Conservation (phyloP, 2,113 vertebrate species). For the Todiramphus chloris region DNA sequence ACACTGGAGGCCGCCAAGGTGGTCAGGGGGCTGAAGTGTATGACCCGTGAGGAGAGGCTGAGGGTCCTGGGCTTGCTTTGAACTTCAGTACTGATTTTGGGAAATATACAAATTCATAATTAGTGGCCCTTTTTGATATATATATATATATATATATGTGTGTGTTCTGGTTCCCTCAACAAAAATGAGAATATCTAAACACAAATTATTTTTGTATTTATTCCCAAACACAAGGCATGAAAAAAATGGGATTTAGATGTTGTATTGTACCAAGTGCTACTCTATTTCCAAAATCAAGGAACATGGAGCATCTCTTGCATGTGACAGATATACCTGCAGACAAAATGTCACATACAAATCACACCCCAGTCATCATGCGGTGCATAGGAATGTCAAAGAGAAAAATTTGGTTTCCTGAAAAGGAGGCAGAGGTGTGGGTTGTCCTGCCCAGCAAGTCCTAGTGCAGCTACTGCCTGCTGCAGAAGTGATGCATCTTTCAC, state of each 20-base stretch:
- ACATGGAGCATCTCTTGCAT: neutral
- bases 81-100: neutral
- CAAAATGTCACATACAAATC: neutral
- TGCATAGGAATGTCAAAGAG: neutral
- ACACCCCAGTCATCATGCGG: too few species aligned
- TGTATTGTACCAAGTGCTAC: neutral
- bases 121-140: neutral
- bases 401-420: neutral
- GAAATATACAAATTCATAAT: neutral
- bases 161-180: too few species aligned
- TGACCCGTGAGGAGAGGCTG: neutral
- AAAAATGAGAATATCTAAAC: too few species aligned
- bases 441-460: neutral
- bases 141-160: too few species aligned
- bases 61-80: too few species aligned
- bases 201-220: neutral
- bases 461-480: neutral
- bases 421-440: neutral
- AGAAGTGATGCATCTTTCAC: slow-evolving; percentile 39
- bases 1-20: neutral
- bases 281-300: neutral
- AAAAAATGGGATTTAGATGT: neutral
- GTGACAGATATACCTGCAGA: neutral
- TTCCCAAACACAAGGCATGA: neutral
- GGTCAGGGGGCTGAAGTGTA: neutral